phyloP scores from a whole-genome alignment of 2,888 invertebrate species.

The Cryptus viduatorius region DNA sequence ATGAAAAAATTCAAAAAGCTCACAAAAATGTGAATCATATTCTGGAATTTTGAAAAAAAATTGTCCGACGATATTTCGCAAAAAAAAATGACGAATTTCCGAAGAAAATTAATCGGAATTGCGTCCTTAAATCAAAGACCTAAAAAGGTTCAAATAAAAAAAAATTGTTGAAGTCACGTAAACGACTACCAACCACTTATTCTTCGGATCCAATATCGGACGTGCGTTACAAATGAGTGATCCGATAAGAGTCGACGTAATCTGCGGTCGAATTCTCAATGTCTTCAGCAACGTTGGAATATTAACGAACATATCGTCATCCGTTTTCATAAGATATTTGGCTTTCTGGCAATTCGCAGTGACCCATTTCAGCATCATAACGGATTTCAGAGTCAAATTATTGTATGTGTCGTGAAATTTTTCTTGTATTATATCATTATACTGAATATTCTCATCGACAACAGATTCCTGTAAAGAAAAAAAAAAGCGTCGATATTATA shows the following conservation, averaged over 20 bases:
- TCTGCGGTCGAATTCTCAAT: constrained; percentile 77
- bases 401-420: constrained; percentile 94
- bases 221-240: constrained; percentile 92
- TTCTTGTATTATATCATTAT: constrained; percentile 93
- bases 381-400: constrained; percentile 94
- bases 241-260: constrained; percentile 88
- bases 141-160: background rate
- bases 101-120: no score
- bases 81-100: no score
- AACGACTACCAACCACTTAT: constrained; percentile 89
- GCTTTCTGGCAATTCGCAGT: constrained; percentile 88
- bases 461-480: constrained; percentile 87
- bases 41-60: no score
- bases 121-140: no score
- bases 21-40: no score
- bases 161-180: background rate
- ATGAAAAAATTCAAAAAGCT: no score
- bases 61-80: no score
- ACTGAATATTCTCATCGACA: constrained; percentile 88
- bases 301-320: constrained; percentile 95
- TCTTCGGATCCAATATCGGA: constrained; percentile 90
- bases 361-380: constrained; percentile 94
- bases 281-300: constrained; percentile 88
- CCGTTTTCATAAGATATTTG: constrained; percentile 92
- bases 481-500: background rate